Conservation (phyloP, 1,140 invertebrate genomes). For the Brachionus rubens region DNA sequence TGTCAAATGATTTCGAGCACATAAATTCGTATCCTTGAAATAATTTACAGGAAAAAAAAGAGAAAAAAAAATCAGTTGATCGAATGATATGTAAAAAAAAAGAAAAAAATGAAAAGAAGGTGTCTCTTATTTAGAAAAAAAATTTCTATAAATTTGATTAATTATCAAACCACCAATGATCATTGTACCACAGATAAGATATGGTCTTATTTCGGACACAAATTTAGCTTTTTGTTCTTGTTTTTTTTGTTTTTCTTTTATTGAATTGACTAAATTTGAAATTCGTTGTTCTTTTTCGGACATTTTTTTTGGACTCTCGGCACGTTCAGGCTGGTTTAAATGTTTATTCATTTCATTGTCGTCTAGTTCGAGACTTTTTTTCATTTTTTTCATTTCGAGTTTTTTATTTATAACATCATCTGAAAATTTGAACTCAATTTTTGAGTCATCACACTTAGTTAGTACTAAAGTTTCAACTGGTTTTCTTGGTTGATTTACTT, state of each 20-base stretch:
- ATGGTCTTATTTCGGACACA: background rate
- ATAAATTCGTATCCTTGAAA: too few species aligned
- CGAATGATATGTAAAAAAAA: too few species aligned
- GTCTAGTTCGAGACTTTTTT: background rate
- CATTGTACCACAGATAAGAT: background rate
- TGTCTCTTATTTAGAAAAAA: constrained; percentile 30
- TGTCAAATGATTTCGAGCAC: too few species aligned
- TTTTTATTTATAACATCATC: too few species aligned
- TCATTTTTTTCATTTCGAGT: too few species aligned
- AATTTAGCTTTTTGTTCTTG: constrained; percentile 30
- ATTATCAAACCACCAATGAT: constrained; percentile 23
- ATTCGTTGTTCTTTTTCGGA: constrained; percentile 34
- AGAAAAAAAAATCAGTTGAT: background rate
- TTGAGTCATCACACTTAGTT: constrained; percentile 5
- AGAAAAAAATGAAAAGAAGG: too few species aligned
- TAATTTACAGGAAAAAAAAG: constrained; percentile 16
- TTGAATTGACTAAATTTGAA: constrained; percentile 23
- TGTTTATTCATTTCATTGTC: background rate
- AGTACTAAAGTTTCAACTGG: background rate
- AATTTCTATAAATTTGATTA: constrained; percentile 39
- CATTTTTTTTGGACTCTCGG: background rate
- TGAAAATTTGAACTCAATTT: too few species aligned
- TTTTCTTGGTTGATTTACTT: constrained; percentile 4
- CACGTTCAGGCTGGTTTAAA: background rate
- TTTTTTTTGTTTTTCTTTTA: constrained; percentile 38